Percentiles rank a stretch among this genome's conserved stretches.
Conservation (phyloP, 2,797 vertebrate genomes). For the Tinamus major region DNA sequence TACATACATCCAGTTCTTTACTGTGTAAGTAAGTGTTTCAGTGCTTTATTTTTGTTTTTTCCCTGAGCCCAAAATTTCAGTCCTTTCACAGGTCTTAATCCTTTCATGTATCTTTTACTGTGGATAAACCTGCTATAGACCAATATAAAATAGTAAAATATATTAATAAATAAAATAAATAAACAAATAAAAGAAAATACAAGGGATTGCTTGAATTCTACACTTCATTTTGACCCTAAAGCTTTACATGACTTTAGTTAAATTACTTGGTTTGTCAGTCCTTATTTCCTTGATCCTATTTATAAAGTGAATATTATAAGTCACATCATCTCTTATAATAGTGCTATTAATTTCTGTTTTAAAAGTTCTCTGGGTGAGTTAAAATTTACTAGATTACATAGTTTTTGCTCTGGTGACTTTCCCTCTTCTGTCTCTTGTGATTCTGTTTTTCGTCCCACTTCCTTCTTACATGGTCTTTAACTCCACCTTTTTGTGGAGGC, state of each 20-base stretch:
- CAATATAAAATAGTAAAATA: neutral
- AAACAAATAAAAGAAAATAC: neutral
- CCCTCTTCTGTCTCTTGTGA: too few species aligned
- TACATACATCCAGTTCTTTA: neutral
- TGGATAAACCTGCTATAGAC: neutral
- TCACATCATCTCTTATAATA: neutral
- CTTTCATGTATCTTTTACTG: neutral
- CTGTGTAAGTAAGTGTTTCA: neutral
- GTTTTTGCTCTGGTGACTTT: neutral
- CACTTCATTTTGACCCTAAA: neutral
- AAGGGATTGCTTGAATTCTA: neutral
- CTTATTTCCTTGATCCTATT: neutral
- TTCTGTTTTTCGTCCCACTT: too few species aligned
- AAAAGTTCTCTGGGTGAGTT: neutral
- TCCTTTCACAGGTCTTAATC: neutral
- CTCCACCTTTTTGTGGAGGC: too few species aligned
- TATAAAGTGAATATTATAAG: neutral
- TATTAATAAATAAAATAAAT: neutral
- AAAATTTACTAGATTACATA: neutral
- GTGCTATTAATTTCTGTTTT: neutral
- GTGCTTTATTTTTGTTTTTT: neutral
- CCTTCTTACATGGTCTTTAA: too few species aligned
- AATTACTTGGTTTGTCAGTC: neutral
- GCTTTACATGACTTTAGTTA: neutral
- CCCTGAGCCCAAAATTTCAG: neutral